Conservation (phyloP, 2,797 vertebrate genomes). For the Helicolenus hilgendorfi region DNA sequence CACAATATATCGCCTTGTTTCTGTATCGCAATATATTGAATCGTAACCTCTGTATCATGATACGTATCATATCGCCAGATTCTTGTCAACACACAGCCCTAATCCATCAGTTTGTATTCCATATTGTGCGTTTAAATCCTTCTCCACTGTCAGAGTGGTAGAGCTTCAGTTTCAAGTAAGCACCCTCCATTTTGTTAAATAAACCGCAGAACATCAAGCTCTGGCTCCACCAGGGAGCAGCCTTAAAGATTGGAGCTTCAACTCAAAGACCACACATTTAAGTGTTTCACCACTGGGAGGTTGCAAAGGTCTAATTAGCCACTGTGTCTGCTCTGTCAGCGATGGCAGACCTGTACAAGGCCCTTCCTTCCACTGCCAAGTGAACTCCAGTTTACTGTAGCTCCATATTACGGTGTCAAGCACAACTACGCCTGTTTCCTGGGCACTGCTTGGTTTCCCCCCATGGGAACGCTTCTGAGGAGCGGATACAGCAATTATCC, state of each 20-base stretch:
- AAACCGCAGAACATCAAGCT: constrained; percentile 22
- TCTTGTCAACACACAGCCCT: no score
- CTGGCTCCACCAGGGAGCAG: constrained; percentile 39
- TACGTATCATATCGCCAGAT: no score
- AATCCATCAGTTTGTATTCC: neutral
- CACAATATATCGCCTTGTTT: no score
- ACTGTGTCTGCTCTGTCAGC: constrained; percentile 78
- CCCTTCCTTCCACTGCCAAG: constrained; percentile 61
- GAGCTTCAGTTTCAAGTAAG: constrained; percentile 16
- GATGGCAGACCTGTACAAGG: constrained; percentile 70
- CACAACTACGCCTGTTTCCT: constrained; percentile 57
- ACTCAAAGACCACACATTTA: constrained; percentile 71
- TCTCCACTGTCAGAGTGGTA: neutral
- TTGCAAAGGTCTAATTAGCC: constrained; percentile 83
- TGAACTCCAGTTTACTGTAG: constrained; percentile 51
- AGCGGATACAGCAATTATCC: constrained; percentile 84
- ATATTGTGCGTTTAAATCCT: neutral
- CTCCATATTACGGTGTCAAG: constrained; percentile 72
- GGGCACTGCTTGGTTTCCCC: constrained; percentile 48
- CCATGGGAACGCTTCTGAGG: constrained; percentile 68
- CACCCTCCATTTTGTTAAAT: constrained; percentile 48
- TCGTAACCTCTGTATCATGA: no score
- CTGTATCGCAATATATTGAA: rapidly evolving
- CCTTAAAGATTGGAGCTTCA: constrained; percentile 59
- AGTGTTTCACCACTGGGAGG: constrained; percentile 74